Percentiles rank a stretch among this genome's conserved stretches.
Conservation (phyloP, 2,888 invertebrate species). For the Eupithecia subumbrata region DNA sequence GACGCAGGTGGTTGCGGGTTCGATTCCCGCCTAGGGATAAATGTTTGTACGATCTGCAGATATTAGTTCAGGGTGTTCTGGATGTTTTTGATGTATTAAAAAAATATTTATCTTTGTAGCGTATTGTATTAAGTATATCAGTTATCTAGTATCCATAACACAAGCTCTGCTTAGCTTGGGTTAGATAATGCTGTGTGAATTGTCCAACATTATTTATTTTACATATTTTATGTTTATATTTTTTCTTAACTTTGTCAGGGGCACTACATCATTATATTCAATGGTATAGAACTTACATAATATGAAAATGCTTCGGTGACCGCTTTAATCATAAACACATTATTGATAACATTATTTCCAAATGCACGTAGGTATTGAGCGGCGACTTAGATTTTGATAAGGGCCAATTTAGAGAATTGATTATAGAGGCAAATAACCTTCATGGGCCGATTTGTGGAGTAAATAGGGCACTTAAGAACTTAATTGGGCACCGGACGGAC, state of each 20-base stretch:
- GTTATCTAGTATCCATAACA: too few relatives aligned
- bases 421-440: conserved; percentile 41
- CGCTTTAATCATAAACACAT: conserved; percentile 9
- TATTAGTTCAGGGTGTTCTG: too few relatives aligned
- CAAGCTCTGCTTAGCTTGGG: too few relatives aligned
- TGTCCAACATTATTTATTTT: too few relatives aligned
- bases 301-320: background rate
- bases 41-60: too few relatives aligned
- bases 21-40: too few relatives aligned
- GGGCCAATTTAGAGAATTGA: conserved; percentile 40
- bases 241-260: background rate
- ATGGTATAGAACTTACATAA: background rate
- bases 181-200: too few relatives aligned
- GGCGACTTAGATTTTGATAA: conserved; percentile 44
- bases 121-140: too few relatives aligned
- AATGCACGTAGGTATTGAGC: conserved; percentile 43
- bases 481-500: conserved; percentile 29
- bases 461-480: conserved; percentile 38
- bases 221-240: too few relatives aligned
- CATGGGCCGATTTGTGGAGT: conserved; percentile 36
- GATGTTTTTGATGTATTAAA: too few relatives aligned
- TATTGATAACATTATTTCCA: conserved; percentile 23
- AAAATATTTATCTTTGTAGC: too few relatives aligned
- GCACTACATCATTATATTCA: background rate
- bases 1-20: too few relatives aligned